Percentiles rank a stretch among this genome's conserved stretches.
These are phyloP conservation scores for Drosophila tripunctata DNA, from an alignment of 2,888 invertebrate species.

Conservation along the genomic window DNA sequence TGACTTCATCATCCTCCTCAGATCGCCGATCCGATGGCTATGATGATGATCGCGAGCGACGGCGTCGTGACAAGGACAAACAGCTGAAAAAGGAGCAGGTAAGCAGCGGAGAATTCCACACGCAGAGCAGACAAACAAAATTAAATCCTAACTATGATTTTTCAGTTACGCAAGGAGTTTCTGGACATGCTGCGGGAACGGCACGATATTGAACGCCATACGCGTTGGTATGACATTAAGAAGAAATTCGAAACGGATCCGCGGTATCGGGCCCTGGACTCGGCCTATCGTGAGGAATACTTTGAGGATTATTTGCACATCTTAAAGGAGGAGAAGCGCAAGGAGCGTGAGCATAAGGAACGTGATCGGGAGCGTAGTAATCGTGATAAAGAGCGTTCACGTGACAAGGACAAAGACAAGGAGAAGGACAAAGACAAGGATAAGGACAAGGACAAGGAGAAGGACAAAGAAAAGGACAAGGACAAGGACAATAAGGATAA, in stretches of 20 bases:
- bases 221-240: constrained; percentile 97
- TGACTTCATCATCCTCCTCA: constrained; percentile 35
- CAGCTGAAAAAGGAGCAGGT: constrained; percentile 85
- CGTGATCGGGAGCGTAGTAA: constrained; percentile 81
- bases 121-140: no score
- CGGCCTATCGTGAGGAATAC: constrained; percentile 95
- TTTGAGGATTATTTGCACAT: constrained; percentile 96
- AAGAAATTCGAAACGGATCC: constrained; percentile 95
- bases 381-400: constrained; percentile 73
- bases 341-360: constrained; percentile 74
- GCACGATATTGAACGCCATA: constrained; percentile 93
- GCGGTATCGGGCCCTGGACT: constrained; percentile 96
- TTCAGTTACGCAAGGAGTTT: constrained; percentile 94
- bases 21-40: constrained; percentile 56
- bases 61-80: constrained; percentile 84
- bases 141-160: background rate
- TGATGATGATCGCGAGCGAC: constrained; percentile 67
- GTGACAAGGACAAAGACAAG: constrained; percentile 72
- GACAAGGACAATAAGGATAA: background rate
- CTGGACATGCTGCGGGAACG: constrained; percentile 94
- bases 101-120: background rate
- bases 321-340: constrained; percentile 92
- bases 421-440: constrained; percentile 57
- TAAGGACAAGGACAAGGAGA: constrained; percentile 49
- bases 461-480: constrained; percentile 47